Evolutionary conservation across 2,888 invertebrate genomes (phyloP), one percentile per base, ranked within the genome.

Genomic region (Erpobdella octoculata): DNA sequence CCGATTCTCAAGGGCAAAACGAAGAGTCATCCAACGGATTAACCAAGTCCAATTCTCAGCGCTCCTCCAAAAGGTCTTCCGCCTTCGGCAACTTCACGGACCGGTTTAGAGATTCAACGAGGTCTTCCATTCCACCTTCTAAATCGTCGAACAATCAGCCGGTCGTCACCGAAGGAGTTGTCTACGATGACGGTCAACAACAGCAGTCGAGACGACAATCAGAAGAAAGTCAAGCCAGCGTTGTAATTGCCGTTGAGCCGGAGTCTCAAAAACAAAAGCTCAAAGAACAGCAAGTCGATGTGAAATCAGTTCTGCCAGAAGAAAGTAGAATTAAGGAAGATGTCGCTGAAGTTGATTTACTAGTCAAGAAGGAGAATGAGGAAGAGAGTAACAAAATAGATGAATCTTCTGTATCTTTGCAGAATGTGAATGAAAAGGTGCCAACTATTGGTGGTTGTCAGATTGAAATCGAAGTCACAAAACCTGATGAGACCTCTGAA

Each of bases 31-130:
- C 25, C 38, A 18, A 35, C 9, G 31, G 62, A 28, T 2, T 6
- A 31, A 33, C n/a, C 31, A 62, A 35, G 35, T n/a, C 35, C 8
- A 62, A 35, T 21, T 33, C 46, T 31, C 6, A 36, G 53, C n/a
- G 58, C n/a, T 35, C 31, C n/a, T 33, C 53, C n/a, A 69, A 69
- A 36, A 33, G 69, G 9, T 69, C 69, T 4, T 38, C 46, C 5
- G 53, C 46, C 12, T 53, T 69, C 21, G 69, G 69, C 4, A 37
- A 18, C 31, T 18, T 69, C 35, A 35, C 62, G 8, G 62, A 62
- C 35, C 41, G 48, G 48, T 38, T 67, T 21, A 28, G 69, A 3
- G 69, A 69, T 12, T 53, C 35, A 2, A 35, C 46, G 35, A 48
- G 41, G 41, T 46, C 53, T 2, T 67, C 67, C 28, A 31, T 21